A percentile compares a stretch with the other conserved stretches of the same genome.
Evolutionary conservation across 2,113 vertebrate species (phyloP).

Genomic region (Dipodomys ordii): DNA sequence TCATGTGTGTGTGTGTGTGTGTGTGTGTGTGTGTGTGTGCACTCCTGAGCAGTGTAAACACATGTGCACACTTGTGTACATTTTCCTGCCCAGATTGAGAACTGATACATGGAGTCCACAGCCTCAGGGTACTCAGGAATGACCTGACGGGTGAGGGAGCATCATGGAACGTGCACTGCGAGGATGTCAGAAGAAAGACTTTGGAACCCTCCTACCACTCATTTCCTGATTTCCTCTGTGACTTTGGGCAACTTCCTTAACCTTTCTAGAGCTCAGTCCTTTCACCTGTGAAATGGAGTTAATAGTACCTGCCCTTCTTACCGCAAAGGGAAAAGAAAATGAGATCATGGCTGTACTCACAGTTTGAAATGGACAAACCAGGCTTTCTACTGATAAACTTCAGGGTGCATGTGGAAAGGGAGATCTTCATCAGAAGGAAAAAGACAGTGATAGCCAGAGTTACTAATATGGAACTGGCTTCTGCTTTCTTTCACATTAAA

Average conservation of each 20-base stretch:
- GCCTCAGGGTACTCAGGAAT: background rate
- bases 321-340: constrained; percentile 24
- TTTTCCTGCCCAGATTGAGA: constrained; percentile 15
- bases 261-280: constrained; percentile 34
- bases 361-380: constrained; percentile 43
- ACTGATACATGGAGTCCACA: background rate
- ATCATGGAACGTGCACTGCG: background rate
- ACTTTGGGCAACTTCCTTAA: constrained; percentile 54
- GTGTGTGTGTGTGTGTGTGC: too few species aligned
- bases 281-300: constrained; percentile 60
- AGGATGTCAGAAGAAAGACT: background rate
- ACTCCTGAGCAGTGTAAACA: background rate
- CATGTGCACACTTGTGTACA: background rate
- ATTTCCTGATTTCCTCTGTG: constrained; percentile 58
- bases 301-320: constrained; percentile 48
- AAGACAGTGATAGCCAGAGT: background rate
- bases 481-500: constrained; percentile 43
- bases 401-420: background rate
- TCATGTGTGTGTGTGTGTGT: background rate
- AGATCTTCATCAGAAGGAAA: constrained; percentile 32
- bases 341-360: background rate
- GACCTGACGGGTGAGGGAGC: background rate
- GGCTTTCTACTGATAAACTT: background rate
- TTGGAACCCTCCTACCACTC: background rate
- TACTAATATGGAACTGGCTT: background rate